A percentile compares a stretch with the other conserved stretches of the same genome.
phyloP scores from a whole-genome alignment of 2,888 invertebrate species.

The Dinocampus coccinellae region DNA sequence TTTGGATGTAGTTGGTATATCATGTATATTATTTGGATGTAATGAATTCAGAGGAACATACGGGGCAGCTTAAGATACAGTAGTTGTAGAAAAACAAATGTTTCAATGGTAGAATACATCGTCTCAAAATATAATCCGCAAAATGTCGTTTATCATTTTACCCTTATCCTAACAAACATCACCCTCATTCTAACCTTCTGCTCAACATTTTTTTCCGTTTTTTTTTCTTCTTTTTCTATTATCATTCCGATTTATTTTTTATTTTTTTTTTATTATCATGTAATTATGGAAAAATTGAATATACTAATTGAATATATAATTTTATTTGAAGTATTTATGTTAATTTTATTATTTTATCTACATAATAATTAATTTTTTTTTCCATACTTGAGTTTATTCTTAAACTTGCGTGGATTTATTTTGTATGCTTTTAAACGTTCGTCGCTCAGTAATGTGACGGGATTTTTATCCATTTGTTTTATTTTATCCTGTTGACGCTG shows the following conservation, averaged over 20 bases:
- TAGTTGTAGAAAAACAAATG: constrained; percentile 58
- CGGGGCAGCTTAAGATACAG: constrained; percentile 46
- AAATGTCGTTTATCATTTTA: constrained; percentile 64
- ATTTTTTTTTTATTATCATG: neutral
- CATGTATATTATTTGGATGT: neutral
- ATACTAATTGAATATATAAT: too few species aligned
- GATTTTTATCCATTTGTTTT: constrained; percentile 49
- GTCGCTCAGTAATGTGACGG: constrained; percentile 71
- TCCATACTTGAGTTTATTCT: constrained; percentile 80
- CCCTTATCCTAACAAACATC: constrained; percentile 32
- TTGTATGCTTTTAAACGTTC: constrained; percentile 91
- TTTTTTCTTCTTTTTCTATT: neutral
- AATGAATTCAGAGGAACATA: constrained; percentile 39
- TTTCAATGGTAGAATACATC: constrained; percentile 16
- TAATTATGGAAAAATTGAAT: neutral
- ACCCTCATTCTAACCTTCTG: constrained; percentile 9
- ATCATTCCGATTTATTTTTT: neutral
- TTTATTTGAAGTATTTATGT: too few species aligned
- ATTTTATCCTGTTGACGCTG: constrained; percentile 35
- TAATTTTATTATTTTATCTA: constrained; percentile 36
- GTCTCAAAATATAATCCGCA: constrained; percentile 60
- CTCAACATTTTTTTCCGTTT: constrained; percentile 39
- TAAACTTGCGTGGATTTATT: constrained; percentile 90
- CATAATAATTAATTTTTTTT: constrained; percentile 63
- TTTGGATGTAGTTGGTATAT: neutral